Evolutionary conservation across 2,797 vertebrate genomes (phyloP).

Genomic region (Apodemus agrarius): DNA sequence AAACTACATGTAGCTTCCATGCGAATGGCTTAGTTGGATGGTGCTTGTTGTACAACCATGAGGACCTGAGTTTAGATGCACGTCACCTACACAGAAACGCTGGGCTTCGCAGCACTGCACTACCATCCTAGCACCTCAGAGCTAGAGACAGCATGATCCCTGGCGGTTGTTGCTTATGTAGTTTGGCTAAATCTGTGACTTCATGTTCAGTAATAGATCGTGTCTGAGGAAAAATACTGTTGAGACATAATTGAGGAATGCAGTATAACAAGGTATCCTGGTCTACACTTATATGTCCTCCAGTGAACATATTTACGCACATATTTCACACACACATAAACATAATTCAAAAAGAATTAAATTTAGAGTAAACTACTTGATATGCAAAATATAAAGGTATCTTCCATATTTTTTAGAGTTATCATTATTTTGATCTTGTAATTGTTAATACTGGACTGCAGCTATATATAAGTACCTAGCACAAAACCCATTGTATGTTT

Average conservation of each 20-base stretch:
- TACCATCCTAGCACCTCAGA: background rate
- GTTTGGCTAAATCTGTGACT: background rate
- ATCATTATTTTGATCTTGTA: background rate
- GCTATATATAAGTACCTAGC: background rate
- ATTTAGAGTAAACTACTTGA: background rate
- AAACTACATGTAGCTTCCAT: background rate
- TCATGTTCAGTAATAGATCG: background rate
- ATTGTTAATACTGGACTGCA: background rate
- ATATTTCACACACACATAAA: background rate
- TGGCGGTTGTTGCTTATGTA: background rate
- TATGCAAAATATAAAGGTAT: background rate
- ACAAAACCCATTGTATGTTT: background rate
- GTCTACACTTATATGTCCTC: background rate
- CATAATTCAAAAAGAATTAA: background rate
- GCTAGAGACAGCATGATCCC: background rate
- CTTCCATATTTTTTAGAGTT: background rate
- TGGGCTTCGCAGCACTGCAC: background rate
- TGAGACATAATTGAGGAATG: background rate
- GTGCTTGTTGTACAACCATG: background rate
- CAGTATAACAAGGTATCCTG: background rate
- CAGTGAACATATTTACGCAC: background rate
- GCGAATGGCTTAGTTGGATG: background rate
- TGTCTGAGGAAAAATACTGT: background rate
- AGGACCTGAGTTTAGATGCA: background rate
- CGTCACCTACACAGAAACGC: background rate